Evolutionary conservation across 1,140 invertebrate genomes (phyloP).

Genomic region (Trissolcus basalis): DNA sequence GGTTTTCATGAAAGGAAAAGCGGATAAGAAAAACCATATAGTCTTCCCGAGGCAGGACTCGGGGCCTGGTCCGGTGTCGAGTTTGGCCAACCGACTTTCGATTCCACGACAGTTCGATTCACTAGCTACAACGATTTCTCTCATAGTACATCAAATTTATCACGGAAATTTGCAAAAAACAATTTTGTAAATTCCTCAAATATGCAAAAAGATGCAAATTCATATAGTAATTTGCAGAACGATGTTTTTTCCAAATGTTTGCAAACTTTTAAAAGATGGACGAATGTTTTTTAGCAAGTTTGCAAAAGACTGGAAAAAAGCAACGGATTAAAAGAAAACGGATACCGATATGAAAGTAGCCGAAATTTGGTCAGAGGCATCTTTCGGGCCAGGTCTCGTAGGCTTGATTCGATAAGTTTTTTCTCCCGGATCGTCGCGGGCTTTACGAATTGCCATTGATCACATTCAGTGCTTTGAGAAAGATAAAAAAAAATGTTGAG

Average conservation of each 20-base stretch:
- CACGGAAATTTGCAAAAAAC: slow-evolving; percentile 9
- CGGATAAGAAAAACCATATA: slow-evolving; percentile 39
- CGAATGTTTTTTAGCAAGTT: too few relatives aligned
- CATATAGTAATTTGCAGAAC: too few relatives aligned
- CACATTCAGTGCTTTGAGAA: slow-evolving; percentile 29
- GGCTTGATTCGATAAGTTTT: slow-evolving; percentile 55
- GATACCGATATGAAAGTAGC: slow-evolving; percentile 33
- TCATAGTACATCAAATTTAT: slow-evolving; percentile 28
- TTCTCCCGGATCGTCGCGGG: slow-evolving; percentile 44
- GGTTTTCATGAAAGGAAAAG: slow-evolving; percentile 17
- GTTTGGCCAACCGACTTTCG: slow-evolving; percentile 17
- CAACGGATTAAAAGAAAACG: background rate
- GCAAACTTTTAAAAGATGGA: too few relatives aligned
- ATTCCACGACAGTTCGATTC: slow-evolving; percentile 42
- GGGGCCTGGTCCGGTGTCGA: slow-evolving; percentile 37
- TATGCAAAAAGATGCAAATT: too few relatives aligned
- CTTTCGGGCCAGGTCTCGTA: slow-evolving; percentile 40
- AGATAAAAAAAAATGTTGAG: slow-evolving; percentile 5
- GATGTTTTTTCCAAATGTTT: too few relatives aligned
- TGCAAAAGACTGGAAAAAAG: background rate
- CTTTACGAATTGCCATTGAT: slow-evolving; percentile 38
- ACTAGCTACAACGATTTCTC: slow-evolving; percentile 41
- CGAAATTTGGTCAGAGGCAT: slow-evolving; percentile 30
- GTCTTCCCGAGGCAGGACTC: slow-evolving; percentile 61
- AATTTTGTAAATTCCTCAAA: too few relatives aligned